A percentile compares a stretch with the other conserved stretches of the same genome.
phyloP scores from a whole-genome alignment of 35 echinoderm and acorn worm species.

The Heliocidaris tuberculata region DNA sequence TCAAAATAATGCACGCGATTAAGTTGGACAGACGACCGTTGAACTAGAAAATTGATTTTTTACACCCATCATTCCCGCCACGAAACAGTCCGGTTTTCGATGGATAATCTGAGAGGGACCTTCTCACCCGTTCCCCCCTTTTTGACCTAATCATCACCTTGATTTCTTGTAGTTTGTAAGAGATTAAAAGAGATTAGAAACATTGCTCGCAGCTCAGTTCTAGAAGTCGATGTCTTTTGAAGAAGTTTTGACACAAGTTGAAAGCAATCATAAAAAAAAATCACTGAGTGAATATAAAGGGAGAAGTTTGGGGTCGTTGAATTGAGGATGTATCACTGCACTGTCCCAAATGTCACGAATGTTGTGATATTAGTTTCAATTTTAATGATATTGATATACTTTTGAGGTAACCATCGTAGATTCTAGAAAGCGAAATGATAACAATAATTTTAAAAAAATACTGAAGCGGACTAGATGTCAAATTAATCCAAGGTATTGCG shows the following conservation, averaged over 20 bases:
- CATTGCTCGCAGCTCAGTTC: background rate
- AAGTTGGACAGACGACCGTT: background rate
- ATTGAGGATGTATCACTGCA: too few relatives aligned
- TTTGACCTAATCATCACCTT: background rate
- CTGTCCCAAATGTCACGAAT: too few relatives aligned
- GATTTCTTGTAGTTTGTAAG: background rate
- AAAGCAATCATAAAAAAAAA: background rate
- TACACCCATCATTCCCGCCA: constrained; percentile 21
- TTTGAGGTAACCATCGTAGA: too few relatives aligned
- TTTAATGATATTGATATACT: too few relatives aligned
- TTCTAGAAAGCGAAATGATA: too few relatives aligned
- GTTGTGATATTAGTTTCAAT: too few relatives aligned
- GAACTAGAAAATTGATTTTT: constrained; percentile 40
- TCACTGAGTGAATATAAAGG: background rate
- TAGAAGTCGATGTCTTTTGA: background rate
- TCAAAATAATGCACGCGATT: constrained; percentile 20
- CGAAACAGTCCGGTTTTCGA: background rate
- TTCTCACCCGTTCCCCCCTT: background rate
- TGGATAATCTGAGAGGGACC: background rate
- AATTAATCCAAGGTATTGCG: too few relatives aligned
- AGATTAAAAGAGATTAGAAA: background rate
- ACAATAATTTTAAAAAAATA: too few relatives aligned
- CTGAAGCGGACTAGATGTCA: too few relatives aligned
- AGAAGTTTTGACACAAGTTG: background rate
- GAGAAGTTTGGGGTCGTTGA: background rate